A percentile compares a stretch with the other conserved stretches of the same genome.
These are phyloP conservation scores for Muraenolepis orangiensis DNA, from an alignment of 2,797 vertebrate species.

Conservation along the genomic window DNA sequence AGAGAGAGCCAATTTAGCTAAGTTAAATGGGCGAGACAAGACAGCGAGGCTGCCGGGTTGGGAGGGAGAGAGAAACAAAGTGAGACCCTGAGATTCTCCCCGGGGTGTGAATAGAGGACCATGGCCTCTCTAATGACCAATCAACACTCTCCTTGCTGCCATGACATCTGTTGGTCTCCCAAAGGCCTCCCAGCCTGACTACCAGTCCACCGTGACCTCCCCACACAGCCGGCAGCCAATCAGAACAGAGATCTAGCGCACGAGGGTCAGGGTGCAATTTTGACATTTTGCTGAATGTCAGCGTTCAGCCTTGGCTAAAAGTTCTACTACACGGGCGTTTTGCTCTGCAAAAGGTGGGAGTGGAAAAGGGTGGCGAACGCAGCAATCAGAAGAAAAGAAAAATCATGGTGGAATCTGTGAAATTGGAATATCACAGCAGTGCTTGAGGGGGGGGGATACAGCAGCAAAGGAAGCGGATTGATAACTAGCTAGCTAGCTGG, in stretches of 20 bases:
- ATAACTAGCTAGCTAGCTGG: conserved; percentile 52
- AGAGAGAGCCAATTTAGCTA: conserved; percentile 52
- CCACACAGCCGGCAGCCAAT: conserved; percentile 64
- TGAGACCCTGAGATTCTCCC: conserved; percentile 59
- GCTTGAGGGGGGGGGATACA: conserved; percentile 51
- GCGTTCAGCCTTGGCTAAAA: conserved; percentile 65
- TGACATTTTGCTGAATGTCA: conserved; percentile 68
- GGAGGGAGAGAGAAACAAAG: conserved; percentile 46
- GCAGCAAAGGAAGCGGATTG: conserved; percentile 36
- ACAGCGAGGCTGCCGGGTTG: conserved; percentile 41
- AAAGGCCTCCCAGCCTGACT: conserved; percentile 64
- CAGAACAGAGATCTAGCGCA: conserved; percentile 45
- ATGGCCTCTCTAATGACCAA: conserved; percentile 76
- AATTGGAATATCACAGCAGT: conserved; percentile 41
- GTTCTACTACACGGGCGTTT: conserved; percentile 54
- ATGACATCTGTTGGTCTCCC: conserved; percentile 71
- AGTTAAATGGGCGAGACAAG: conserved; percentile 47
- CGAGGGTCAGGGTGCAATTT: conserved; percentile 63
- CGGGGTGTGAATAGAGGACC: conserved; percentile 60
- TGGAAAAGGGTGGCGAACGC: conserved; percentile 25
- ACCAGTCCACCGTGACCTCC: conserved; percentile 62
- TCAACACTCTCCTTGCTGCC: conserved; percentile 75
- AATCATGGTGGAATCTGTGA: conserved; percentile 13
- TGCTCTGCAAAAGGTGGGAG: conserved; percentile 33
- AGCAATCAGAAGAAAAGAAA: conserved; percentile 29